Base-by-base conservation (phyloP, 2,888 invertebrate species). In the Proisotoma minuta region DNA sequence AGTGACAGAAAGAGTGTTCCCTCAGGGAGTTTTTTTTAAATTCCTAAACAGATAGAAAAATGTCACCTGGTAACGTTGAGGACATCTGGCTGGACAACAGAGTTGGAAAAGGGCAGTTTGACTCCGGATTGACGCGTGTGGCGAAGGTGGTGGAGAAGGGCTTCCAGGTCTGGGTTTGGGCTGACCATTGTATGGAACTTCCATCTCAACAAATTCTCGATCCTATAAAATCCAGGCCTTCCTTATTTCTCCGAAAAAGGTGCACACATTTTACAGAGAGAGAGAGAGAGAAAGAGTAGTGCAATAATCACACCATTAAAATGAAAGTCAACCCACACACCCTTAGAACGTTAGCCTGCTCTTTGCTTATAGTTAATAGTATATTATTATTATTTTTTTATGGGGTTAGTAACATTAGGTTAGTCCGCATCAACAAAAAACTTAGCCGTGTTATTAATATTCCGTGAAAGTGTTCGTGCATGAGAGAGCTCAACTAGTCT, bases 181-280 rank as follows among this genome's bases (percentile, higher is more conserved):
- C 73, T 91, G 91, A 20, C 94, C 94, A 79, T 95, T 96, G 81
- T 85, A 94, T 23, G 94, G 91, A 76, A 90, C 88, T 78, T 96
- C 96, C 83, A 95, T 85, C 81, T 96, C 96, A 73, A 95, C 91
- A 81, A 96, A 96, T 81, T 96, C 95, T 61, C 96, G 89, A 80
- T 97, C 95, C 93, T 93, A 83, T 48, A 77, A 74, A 66, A 59
- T 43, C 50, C 51, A 66, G n/a, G 59, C 53, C 29, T 51, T 47
- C 58, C 49, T 58, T 48, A 58, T 48, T 49, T 48, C 57, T 47
- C 26, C 47, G 26, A 57, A 24, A 28, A 3, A 39, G 8, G 5
- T 43, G 43, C 43, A 43, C 43, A 20, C 23, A 22, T 49, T 24
- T 49, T 49, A 12, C 8, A 34, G 34, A 10, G 8, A 34, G 34